Conservation (phyloP, 2,888 invertebrate genomes). For the Drosophila neonasuta region DNA sequence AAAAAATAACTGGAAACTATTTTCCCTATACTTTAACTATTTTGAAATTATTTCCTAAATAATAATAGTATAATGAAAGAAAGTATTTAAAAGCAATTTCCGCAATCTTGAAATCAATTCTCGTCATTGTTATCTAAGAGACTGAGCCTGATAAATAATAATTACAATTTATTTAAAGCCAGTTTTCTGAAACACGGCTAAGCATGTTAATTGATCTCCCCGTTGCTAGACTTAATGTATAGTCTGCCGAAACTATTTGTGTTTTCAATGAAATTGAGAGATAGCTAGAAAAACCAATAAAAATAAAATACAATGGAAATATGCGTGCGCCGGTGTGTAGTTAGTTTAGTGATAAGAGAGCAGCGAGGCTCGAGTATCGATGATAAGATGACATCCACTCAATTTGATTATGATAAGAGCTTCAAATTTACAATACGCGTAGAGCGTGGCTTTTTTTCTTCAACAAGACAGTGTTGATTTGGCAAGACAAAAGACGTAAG, state of each 20-base stretch:
- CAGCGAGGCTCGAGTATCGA: constrained; percentile 19
- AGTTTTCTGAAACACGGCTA: not conserved
- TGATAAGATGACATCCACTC: constrained; percentile 30
- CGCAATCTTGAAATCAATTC: no score
- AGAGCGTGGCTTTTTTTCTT: constrained; percentile 57
- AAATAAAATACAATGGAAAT: not conserved
- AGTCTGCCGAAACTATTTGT: not conserved
- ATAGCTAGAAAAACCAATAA: not conserved
- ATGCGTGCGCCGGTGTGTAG: not conserved
- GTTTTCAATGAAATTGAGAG: not conserved
- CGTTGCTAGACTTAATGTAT: not conserved
- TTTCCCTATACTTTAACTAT: no score
- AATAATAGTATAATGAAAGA: no score
- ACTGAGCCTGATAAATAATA: not conserved
- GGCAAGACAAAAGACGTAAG: constrained; percentile 41
- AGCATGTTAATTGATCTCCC: not conserved
- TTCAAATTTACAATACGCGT: constrained; percentile 39
- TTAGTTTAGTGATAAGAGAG: constrained; percentile 11
- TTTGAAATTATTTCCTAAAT: no score
- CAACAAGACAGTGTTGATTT: constrained; percentile 54
- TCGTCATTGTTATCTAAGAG: no score
- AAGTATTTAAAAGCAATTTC: no score
- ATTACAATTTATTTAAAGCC: no score
- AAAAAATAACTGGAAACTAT: no score
- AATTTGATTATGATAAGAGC: constrained; percentile 53